Evolutionary conservation across 2,797 vertebrate species (phyloP), one percentile per base, ranked within the genome.

Genomic region (Sylvia borin): DNA sequence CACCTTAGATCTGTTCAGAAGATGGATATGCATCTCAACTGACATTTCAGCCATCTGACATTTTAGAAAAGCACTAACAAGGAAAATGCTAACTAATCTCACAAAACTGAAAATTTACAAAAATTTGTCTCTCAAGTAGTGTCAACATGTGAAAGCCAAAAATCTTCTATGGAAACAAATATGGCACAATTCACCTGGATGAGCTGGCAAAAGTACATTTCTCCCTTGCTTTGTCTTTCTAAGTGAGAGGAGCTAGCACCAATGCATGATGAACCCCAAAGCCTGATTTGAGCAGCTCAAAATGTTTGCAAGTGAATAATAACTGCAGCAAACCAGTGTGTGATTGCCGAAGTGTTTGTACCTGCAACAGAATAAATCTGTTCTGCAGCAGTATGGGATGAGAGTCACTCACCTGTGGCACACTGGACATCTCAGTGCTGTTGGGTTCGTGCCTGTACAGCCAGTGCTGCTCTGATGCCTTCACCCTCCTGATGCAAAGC

Each of bases 361-460:
- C 36, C 38, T 48, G n/a, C 19, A 27, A 34, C 27, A 78, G 57
- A 64, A 27, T 25, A 51, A 32, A 62, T 38, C 19, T 11, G 21
- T 50, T 74, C 38, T 16, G 8, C 62, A 34, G 45, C 36, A 62
- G 13, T 11, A 7, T 2, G 5, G 29, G 51, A 7, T n/a, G 38
- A 79, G 32, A 42, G 34, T 29, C 10, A 7, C 31, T 7, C 50
- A 11, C 26, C 38, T 43, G 24, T 21, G 80, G 58, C 36, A 51
- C 27, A 1, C 0, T 0, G 53, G 31, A 29, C 13, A 6, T 32
- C 25, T 25, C 50, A 24, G 29, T 6, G 7, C 10, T 2, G 17
- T 8, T 4, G 31, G 27, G 22, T 25, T 58, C 5, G 1, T 13
- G 50, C 7, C 2, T 2, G 26, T 9, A 21, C 17, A 27, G 27